These are phyloP conservation scores for Folsomia candida DNA, from an alignment of 2,888 invertebrate genomes.

Conservation along the genomic window DNA sequence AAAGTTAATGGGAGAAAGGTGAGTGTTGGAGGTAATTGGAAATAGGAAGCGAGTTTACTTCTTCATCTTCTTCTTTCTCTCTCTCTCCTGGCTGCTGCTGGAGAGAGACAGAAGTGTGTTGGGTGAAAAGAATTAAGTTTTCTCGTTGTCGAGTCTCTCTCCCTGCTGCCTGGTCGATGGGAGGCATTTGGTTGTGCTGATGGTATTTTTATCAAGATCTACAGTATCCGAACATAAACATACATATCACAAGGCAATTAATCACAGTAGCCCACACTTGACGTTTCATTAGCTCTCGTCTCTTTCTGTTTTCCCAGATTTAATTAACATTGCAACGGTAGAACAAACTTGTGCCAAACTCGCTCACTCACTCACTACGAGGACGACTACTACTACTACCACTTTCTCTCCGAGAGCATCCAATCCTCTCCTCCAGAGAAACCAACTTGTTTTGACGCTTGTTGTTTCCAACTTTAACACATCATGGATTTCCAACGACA, in stretches of 20 bases:
- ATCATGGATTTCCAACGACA: conserved; percentile 42
- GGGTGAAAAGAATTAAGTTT: conserved; percentile 2
- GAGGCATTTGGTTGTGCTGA: neutral
- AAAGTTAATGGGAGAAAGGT: conserved; percentile 9
- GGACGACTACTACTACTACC: neutral
- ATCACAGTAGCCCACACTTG: conserved; percentile 51
- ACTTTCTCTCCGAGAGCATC: conserved; percentile 9
- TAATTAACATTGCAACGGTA: conserved; percentile 52
- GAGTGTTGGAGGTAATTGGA: conserved; percentile 26
- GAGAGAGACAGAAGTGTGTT: neutral
- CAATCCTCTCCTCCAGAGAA: conserved; percentile 13
- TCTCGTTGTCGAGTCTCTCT: neutral
- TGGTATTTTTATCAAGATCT: conserved; percentile 12
- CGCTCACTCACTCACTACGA: conserved; percentile 25
- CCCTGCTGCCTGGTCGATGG: neutral
- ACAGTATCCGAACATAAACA: conserved; percentile 42
- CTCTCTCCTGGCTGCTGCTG: neutral
- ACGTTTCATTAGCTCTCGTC: conserved; percentile 51
- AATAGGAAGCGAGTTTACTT: conserved; percentile 24
- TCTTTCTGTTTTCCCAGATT: conserved; percentile 50
- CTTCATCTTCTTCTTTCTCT: too few species aligned
- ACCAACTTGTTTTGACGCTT: conserved; percentile 48
- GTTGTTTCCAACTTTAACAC: conserved; percentile 48
- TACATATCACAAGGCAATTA: conserved; percentile 51
- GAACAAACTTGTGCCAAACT: conserved; percentile 50